phyloP scores from a whole-genome alignment of 2,113 vertebrate species.

The Atrichornis clamosus region DNA sequence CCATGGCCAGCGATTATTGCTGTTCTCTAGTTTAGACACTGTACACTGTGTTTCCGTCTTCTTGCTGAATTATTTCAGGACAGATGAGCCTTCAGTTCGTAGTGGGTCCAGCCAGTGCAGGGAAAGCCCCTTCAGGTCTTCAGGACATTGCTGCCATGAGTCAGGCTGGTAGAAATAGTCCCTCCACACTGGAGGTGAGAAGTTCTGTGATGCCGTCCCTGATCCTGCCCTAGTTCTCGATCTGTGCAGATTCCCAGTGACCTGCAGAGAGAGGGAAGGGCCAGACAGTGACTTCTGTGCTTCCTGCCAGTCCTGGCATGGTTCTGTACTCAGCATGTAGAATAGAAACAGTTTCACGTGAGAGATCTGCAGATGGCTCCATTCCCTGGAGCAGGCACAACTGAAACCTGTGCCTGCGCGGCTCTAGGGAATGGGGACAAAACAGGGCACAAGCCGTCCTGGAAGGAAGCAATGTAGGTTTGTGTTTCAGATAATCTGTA shows the following conservation, averaged over 20 bases:
- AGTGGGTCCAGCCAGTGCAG: neutral
- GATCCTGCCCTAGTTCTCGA: neutral
- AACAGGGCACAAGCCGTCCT: neutral
- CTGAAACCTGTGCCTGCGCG: fast-evolving
- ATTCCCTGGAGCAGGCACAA: fast-evolving
- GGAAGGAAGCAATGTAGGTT: fast-evolving
- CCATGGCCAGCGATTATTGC: fast-evolving
- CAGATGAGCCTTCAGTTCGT: neutral
- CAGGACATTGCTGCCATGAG: neutral
- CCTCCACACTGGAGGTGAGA: neutral
- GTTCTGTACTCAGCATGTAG: neutral
- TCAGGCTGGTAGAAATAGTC: neutral
- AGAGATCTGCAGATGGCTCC: neutral
- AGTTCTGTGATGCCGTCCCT: neutral
- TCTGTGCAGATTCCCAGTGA: neutral
- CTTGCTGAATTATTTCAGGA: neutral
- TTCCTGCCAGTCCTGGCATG: neutral
- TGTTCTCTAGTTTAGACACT: neutral
- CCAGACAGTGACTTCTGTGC: neutral
- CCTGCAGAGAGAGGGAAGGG: neutral
- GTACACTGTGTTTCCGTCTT: fast-evolving
- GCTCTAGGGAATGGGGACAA: neutral
- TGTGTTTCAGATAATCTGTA: neutral
- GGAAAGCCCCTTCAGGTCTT: neutral
- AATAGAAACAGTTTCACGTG: neutral